Evolutionary conservation across 2,113 vertebrate species (phyloP).

Genomic region (Tinamus guttatus): DNA sequence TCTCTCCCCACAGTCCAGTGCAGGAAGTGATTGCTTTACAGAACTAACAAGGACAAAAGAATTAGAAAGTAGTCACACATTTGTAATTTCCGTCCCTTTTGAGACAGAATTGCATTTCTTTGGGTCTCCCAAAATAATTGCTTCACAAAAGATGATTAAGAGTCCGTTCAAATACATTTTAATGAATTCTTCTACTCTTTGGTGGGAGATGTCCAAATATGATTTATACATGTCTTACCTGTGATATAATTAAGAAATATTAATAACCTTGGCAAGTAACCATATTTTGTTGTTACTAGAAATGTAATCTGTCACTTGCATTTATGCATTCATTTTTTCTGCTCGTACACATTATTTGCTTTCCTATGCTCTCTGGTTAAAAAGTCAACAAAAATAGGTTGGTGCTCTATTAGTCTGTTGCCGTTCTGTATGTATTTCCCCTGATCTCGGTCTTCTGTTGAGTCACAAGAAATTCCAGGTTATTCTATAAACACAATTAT

Average conservation of each 20-base stretch:
- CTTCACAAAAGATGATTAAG: background rate
- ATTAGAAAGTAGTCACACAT: background rate
- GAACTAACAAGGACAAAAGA: background rate
- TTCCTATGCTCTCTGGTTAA: slow-evolving; percentile 27
- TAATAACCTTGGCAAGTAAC: slow-evolving; percentile 26
- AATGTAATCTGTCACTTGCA: slow-evolving; percentile 21
- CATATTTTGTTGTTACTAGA: background rate
- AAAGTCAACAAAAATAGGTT: background rate
- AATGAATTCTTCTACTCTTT: slow-evolving; percentile 32
- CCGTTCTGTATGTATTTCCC: background rate
- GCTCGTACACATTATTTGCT: background rate
- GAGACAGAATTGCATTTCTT: background rate
- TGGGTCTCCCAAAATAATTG: slow-evolving; percentile 13
- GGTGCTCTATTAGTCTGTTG: background rate
- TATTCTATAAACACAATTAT: background rate
- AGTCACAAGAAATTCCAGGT: background rate
- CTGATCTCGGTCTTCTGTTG: background rate
- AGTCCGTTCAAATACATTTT: slow-evolving; percentile 17
- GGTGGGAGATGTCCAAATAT: background rate
- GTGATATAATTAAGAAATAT: slow-evolving; percentile 36
- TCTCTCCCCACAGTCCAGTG: background rate
- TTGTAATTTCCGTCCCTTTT: background rate
- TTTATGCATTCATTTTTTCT: slow-evolving; percentile 33
- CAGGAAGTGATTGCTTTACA: background rate
- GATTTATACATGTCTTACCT: slow-evolving; percentile 34